phyloP scores from a whole-genome alignment of 2,888 invertebrate species.

The Emmelina monodactyla region DNA sequence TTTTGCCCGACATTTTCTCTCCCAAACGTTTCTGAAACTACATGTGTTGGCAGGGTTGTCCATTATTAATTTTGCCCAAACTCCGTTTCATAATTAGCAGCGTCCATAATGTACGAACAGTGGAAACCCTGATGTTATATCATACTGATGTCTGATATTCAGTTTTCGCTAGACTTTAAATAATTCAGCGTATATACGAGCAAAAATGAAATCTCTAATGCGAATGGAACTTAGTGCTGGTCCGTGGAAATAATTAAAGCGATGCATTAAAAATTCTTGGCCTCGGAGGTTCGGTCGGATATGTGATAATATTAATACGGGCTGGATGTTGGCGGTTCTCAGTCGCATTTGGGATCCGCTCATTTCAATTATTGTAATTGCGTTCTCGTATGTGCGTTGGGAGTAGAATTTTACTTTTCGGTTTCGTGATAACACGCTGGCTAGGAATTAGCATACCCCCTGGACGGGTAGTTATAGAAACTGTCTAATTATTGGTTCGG shows the following conservation, averaged over 20 bases:
- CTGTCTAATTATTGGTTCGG: too few species aligned
- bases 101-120: constrained; percentile 59
- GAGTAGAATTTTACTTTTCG: too few species aligned
- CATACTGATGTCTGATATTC: constrained; percentile 30
- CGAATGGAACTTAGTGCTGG: constrained; percentile 58
- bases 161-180: constrained; percentile 48
- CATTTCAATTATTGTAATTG: constrained; percentile 19
- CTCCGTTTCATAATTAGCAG: constrained; percentile 38
- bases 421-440: too few species aligned
- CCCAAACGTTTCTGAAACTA: constrained; percentile 8
- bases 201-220: constrained; percentile 65
- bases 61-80: constrained; percentile 9
- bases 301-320: constrained; percentile 63
- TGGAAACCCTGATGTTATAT: constrained; percentile 38
- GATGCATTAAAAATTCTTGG: constrained; percentile 61
- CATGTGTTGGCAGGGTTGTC: constrained; percentile 4
- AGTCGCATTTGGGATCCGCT: constrained; percentile 23
- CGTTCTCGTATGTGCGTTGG: too few species aligned
- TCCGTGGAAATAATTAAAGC: constrained; percentile 63
- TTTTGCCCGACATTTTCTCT: constrained; percentile 1
- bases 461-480: too few species aligned
- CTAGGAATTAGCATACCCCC: too few species aligned
- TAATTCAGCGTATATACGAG: constrained; percentile 36
- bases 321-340: constrained; percentile 26
- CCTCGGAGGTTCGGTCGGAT: constrained; percentile 55